Percentiles rank a stretch among this genome's conserved stretches.
Evolutionary conservation across 2,797 vertebrate genomes (phyloP).

Genomic region (Margarornis squamiger): DNA sequence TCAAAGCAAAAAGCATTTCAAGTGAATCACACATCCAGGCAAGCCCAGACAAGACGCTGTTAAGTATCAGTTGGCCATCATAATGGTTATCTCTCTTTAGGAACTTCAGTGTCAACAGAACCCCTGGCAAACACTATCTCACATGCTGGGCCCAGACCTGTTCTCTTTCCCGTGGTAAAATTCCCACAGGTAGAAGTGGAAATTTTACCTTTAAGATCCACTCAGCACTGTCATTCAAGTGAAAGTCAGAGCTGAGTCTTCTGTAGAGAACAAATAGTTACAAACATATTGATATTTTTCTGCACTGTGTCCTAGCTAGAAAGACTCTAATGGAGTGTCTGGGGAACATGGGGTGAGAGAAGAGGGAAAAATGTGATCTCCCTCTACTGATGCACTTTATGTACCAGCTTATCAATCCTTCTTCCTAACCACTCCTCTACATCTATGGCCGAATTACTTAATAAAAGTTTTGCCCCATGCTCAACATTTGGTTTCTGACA

Average conservation of each 20-base stretch:
- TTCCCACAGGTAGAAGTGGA: background rate
- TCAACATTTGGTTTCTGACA: background rate
- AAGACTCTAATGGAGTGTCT: background rate
- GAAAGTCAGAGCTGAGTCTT: background rate
- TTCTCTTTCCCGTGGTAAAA: background rate
- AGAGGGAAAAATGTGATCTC: background rate
- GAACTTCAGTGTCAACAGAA: slow-evolving; percentile 58
- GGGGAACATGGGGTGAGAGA: fast-evolving
- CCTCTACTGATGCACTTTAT: background rate
- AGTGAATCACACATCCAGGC: slow-evolving; percentile 21
- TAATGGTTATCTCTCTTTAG: slow-evolving; percentile 68
- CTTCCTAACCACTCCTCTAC: background rate
- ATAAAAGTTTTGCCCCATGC: background rate
- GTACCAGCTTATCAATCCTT: background rate
- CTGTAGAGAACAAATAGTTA: background rate
- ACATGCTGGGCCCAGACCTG: background rate
- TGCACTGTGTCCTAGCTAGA: background rate
- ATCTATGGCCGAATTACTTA: background rate
- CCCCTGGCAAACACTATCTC: slow-evolving; percentile 9
- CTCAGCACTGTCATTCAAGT: fast-evolving
- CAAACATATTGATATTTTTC: background rate
- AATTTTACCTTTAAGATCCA: background rate
- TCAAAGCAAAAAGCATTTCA: slow-evolving; percentile 28
- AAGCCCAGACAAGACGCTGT: slow-evolving; percentile 44
- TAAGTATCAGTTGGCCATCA: slow-evolving; percentile 56